Percentiles rank a stretch among this genome's conserved stretches.
Conservation (phyloP, 2,888 invertebrate species). For the Cataglyphis livida region DNA sequence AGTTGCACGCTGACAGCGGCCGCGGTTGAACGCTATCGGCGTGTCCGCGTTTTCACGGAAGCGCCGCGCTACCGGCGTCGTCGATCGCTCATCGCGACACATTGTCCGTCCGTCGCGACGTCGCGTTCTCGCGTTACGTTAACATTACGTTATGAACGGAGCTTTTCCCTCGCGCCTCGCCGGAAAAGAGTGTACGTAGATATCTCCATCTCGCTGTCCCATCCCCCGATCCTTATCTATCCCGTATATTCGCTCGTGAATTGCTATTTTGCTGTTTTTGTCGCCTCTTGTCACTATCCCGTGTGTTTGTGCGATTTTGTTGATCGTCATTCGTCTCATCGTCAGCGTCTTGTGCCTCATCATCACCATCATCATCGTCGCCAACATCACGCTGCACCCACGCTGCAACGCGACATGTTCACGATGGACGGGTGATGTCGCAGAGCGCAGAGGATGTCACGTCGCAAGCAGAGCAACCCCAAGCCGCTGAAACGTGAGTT, state of each 20-base stretch:
- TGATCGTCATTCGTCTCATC: constrained; percentile 36
- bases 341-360: not conserved
- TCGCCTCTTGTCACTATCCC: not conserved
- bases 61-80: constrained; percentile 60
- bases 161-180: constrained; percentile 48
- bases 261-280: constrained; percentile 42
- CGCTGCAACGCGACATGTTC: constrained; percentile 74
- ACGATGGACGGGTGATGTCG: constrained; percentile 84
- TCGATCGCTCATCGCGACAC: constrained; percentile 37
- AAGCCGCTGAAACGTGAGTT: constrained; percentile 97
- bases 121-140: not conserved
- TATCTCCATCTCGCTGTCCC: constrained; percentile 45
- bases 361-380: constrained; percentile 41
- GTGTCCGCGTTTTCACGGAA: constrained; percentile 61
- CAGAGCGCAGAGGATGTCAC: constrained; percentile 90
- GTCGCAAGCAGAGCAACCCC: constrained; percentile 98
- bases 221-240: constrained; percentile 34
- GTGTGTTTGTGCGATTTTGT: constrained; percentile 72
- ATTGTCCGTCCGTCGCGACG: constrained; percentile 14
- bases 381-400: constrained; percentile 55
- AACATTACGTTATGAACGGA: constrained; percentile 10
- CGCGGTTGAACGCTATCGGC: constrained; percentile 77
- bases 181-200: not conserved
- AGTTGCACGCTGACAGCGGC: constrained; percentile 85
- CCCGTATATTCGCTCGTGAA: constrained; percentile 24